phyloP scores from a whole-genome alignment of 2,797 vertebrate genomes.

The Anabacerthia variegaticeps region DNA sequence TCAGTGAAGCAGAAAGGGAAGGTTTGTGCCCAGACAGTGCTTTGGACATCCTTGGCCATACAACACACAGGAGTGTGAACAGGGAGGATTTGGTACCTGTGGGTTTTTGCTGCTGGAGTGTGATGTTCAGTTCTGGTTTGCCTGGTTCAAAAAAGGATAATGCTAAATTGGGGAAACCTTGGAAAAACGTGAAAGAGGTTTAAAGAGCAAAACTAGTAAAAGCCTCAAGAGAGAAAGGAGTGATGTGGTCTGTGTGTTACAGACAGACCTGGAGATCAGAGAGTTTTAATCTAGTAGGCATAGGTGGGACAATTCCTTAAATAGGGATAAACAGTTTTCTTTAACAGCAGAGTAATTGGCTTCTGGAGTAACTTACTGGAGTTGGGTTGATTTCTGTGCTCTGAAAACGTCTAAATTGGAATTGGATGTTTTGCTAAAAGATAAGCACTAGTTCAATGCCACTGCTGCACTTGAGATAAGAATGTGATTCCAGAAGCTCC shows the following conservation, averaged over 20 bases:
- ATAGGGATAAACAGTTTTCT: background rate
- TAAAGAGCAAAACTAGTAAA: background rate
- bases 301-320: background rate
- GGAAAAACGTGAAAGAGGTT: background rate
- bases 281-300: background rate
- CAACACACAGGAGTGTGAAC: background rate
- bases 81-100: background rate
- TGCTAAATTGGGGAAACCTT: background rate
- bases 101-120: background rate
- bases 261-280: background rate
- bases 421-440: conserved; percentile 12
- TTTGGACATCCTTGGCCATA: background rate
- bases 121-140: background rate
- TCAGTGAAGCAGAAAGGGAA: background rate
- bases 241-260: background rate
- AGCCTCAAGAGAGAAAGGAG: background rate
- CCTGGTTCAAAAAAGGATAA: background rate
- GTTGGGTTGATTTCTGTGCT: background rate
- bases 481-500: background rate
- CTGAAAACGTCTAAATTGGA: background rate
- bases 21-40: background rate
- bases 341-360: background rate
- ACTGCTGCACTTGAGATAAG: background rate
- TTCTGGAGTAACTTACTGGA: background rate
- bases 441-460: background rate